phyloP scores from a whole-genome alignment of 2,888 invertebrate genomes.

The Drosophila villosipedis region DNA sequence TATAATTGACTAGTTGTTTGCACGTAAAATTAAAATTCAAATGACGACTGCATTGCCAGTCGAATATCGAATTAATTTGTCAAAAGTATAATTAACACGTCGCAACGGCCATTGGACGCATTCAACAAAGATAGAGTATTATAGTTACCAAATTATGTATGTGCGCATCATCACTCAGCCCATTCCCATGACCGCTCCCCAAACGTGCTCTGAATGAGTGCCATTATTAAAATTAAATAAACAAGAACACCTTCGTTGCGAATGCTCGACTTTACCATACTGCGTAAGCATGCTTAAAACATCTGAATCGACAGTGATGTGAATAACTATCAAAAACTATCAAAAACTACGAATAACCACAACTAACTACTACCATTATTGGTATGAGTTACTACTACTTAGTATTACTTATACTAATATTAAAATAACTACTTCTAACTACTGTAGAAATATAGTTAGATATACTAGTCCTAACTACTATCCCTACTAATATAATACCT shows the following conservation, averaged over 20 bases:
- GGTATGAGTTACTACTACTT: background rate
- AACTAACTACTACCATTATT: background rate
- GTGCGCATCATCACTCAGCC: conserved; percentile 5
- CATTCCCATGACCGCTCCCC: conserved; percentile 25
- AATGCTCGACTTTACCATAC: background rate
- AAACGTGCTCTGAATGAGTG: conserved; percentile 47
- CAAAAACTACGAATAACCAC: background rate
- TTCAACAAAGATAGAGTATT: conserved; percentile 16
- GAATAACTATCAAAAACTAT: background rate
- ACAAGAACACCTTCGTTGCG: background rate
- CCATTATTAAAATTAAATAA: conserved; percentile 43
- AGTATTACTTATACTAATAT: background rate
- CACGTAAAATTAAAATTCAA: conserved; percentile 39
- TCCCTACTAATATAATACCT: background rate
- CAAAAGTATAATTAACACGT: conserved; percentile 58
- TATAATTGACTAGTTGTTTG: conserved; percentile 5
- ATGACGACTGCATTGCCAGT: conserved; percentile 25
- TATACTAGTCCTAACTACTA: background rate
- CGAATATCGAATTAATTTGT: conserved; percentile 60
- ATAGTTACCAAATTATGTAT: conserved; percentile 6
- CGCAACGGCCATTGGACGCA: conserved; percentile 13
- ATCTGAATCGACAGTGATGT: background rate
- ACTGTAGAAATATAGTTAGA: background rate
- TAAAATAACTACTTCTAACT: background rate
- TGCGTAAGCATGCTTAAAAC: background rate